These are phyloP conservation scores for Epirrhoe tristata DNA, from an alignment of 2,888 invertebrate species.

Conservation along the genomic window DNA sequence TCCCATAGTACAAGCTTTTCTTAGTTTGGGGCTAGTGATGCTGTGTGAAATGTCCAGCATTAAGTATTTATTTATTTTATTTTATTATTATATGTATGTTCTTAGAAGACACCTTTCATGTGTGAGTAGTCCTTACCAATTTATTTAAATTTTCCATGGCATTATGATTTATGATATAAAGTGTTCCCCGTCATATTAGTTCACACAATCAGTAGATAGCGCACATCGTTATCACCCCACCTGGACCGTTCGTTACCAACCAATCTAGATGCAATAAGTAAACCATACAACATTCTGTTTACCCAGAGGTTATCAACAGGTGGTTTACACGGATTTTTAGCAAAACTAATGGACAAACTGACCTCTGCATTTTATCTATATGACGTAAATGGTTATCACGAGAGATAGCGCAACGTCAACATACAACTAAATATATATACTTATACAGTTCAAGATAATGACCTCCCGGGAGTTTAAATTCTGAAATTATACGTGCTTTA, in stretches of 20 bases:
- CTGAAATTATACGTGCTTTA: constrained; percentile 17
- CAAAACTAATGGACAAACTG: constrained; percentile 27
- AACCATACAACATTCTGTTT: background rate
- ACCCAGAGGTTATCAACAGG: constrained; percentile 20
- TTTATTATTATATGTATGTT: too few relatives aligned
- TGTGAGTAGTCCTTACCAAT: too few relatives aligned
- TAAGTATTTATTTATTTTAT: too few relatives aligned
- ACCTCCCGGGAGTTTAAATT: constrained; percentile 49
- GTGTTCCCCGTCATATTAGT: background rate
- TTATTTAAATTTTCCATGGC: background rate
- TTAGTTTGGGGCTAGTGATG: too few relatives aligned
- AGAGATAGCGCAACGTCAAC: constrained; percentile 57
- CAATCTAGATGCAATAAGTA: background rate
- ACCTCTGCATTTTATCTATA: constrained; percentile 54
- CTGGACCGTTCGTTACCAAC: background rate
- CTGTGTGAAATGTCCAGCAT: too few relatives aligned
- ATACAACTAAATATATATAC: constrained; percentile 46
- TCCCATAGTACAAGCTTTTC: too few relatives aligned
- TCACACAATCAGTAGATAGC: background rate
- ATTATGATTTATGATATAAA: background rate
- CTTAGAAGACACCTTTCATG: too few relatives aligned
- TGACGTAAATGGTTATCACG: constrained; percentile 61
- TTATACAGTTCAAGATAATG: constrained; percentile 42
- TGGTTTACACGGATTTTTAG: constrained; percentile 7
- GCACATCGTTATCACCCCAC: background rate